phyloP scores from a whole-genome alignment of 2,113 vertebrate genomes.

The Thamnaconus septentrionalis region DNA sequence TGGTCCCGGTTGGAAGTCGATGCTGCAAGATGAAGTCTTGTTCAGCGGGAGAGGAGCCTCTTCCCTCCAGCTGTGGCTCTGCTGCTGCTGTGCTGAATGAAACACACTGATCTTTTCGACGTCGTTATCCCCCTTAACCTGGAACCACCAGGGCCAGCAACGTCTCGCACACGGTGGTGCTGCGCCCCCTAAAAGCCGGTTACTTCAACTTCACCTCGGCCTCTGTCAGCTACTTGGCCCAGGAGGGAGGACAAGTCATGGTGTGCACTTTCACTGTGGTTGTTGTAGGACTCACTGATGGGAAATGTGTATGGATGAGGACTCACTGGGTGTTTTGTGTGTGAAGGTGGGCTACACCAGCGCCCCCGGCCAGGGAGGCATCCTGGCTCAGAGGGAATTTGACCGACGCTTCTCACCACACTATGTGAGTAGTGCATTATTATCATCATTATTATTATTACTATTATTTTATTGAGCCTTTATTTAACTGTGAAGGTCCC shows the following conservation, averaged over 20 bases:
- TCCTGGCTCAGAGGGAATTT: conserved; percentile 93
- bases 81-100: too few relatives aligned
- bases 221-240: conserved; percentile 88
- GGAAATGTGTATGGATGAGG: not conserved
- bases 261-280: conserved; percentile 66
- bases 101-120: not conserved
- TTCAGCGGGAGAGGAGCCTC: too few relatives aligned
- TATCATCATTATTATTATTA: too few relatives aligned
- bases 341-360: conserved; percentile 90
- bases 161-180: conserved; percentile 91
- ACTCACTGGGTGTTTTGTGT: not conserved
- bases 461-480: too few relatives aligned
- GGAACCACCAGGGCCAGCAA: conserved; percentile 84
- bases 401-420: conserved; percentile 95
- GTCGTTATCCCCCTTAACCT: conserved; percentile 57
- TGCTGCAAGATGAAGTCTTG: too few relatives aligned
- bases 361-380: conserved; percentile 92
- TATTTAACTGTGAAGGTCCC: too few relatives aligned
- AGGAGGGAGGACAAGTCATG: conserved; percentile 91
- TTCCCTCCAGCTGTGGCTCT: too few relatives aligned
- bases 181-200: conserved; percentile 92
- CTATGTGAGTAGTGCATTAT: conserved; percentile 80
- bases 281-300: not conserved
- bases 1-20: too few relatives aligned
- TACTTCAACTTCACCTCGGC: conserved; percentile 98